Conservation (phyloP, 2,888 invertebrate species). For the Drosophila buzzatii region DNA sequence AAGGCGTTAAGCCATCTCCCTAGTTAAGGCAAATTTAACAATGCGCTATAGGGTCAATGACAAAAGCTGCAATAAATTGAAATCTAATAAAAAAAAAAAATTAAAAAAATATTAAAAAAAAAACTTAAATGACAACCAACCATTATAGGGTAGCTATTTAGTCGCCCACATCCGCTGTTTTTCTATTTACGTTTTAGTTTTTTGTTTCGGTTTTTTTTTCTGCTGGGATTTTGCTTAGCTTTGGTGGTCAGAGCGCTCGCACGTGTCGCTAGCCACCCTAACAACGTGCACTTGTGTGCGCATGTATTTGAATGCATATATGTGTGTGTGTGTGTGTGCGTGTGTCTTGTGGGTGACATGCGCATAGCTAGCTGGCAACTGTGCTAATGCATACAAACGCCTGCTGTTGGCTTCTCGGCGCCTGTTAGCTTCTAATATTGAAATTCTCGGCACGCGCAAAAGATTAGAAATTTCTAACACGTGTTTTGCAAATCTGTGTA, state of each 20-base stretch:
- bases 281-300: background rate
- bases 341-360: constrained; percentile 50
- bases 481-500: background rate
- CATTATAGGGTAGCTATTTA: background rate
- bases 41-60: too few relatives aligned
- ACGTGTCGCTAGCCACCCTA: constrained; percentile 31
- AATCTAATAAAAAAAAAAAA: too few relatives aligned
- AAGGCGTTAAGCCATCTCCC: too few relatives aligned
- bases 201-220: constrained; percentile 1
- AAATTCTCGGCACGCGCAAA: constrained; percentile 83
- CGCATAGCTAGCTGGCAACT: constrained; percentile 57
- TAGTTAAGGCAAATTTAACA: too few relatives aligned
- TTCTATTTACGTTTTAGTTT: constrained; percentile 27
- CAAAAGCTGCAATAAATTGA: too few relatives aligned
- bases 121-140: too few relatives aligned
- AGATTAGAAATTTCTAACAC: constrained; percentile 81
- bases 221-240: constrained; percentile 52
- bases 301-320: background rate
- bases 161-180: constrained; percentile 9
- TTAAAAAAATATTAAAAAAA: too few relatives aligned
- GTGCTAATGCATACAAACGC: constrained; percentile 78
- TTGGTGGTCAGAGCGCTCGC: constrained; percentile 46
- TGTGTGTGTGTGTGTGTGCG: constrained; percentile 11
- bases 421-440: constrained; percentile 84
- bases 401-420: constrained; percentile 57